Conservation (phyloP, 2,888 invertebrate genomes). For the Agapostemon virescens region DNA sequence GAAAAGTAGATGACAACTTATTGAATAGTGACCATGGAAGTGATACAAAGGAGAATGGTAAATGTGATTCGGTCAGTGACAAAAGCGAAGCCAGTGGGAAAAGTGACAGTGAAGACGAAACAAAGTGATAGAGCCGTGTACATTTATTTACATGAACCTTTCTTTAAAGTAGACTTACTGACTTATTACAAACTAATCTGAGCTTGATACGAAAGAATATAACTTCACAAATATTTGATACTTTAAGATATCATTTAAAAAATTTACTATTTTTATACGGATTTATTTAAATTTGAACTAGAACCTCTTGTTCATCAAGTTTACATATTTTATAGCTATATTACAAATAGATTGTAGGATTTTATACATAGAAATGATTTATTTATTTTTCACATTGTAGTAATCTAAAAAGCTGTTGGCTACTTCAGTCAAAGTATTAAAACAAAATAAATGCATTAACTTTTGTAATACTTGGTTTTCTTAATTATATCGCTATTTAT, state of each 20-base stretch:
- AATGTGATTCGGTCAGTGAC: conserved; percentile 67
- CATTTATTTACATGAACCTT: not conserved
- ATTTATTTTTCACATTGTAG: conserved; percentile 36
- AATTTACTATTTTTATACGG: conserved; percentile 42
- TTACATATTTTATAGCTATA: not conserved
- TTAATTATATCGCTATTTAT: not conserved
- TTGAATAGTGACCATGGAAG: conserved; percentile 69
- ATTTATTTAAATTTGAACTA: conserved; percentile 25
- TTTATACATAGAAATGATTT: conserved; percentile 34
- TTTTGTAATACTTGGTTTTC: not conserved
- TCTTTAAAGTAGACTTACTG: conserved; percentile 25
- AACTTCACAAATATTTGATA: conserved; percentile 13
- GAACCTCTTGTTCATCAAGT: not conserved
- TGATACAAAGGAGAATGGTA: conserved; percentile 73
- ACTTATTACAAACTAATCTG: conserved; percentile 32
- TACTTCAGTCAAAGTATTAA: not conserved
- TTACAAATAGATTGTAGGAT: conserved; percentile 11
- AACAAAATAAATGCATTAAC: conserved; percentile 46
- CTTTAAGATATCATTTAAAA: conserved; percentile 20
- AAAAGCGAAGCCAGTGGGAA: conserved; percentile 72
- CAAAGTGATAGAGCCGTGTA: conserved; percentile 54
- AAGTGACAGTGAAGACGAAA: conserved; percentile 75
- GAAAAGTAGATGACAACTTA: conserved; percentile 67
- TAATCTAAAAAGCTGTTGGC: conserved; percentile 7
- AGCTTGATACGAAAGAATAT: not conserved